A percentile compares a stretch with the other conserved stretches of the same genome.
These are phyloP conservation scores for Cyclina sinensis DNA, from an alignment of 1,140 invertebrate species.

Conservation along the genomic window DNA sequence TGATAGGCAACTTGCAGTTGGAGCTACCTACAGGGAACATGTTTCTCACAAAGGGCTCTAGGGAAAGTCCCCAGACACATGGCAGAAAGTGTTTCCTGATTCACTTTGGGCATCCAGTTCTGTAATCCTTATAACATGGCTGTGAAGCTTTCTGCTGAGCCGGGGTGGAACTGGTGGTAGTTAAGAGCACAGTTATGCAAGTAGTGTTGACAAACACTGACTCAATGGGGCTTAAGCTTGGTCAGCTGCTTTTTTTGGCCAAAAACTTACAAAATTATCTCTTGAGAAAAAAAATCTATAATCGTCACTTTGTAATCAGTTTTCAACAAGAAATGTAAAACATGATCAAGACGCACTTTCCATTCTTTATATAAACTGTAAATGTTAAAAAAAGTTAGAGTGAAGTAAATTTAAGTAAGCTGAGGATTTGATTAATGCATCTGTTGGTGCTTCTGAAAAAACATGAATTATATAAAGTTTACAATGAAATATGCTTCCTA, in stretches of 20 bases:
- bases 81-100: constrained; percentile 57
- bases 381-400: no score
- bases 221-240: constrained; percentile 66
- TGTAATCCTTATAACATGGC: neutral
- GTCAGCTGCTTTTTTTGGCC: neutral
- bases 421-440: no score
- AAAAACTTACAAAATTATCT: no score
- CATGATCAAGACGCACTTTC: no score
- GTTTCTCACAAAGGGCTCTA: constrained; percentile 29
- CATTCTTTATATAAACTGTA: no score
- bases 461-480: no score
- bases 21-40: constrained; percentile 53
- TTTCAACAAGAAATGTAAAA: no score
- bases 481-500: no score
- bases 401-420: no score
- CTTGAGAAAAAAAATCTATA: no score
- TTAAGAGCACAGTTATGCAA: constrained; percentile 61
- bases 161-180: constrained; percentile 44
- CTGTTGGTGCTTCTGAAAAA: no score
- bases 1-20: constrained; percentile 64
- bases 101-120: constrained; percentile 8
- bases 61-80: constrained; percentile 65
- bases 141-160: constrained; percentile 55
- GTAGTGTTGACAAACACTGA: constrained; percentile 65
- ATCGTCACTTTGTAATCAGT: no score